Evolutionary conservation across 2,797 vertebrate species (phyloP), one percentile per base, ranked within the genome.

Genomic region (Characodon lateralis): DNA sequence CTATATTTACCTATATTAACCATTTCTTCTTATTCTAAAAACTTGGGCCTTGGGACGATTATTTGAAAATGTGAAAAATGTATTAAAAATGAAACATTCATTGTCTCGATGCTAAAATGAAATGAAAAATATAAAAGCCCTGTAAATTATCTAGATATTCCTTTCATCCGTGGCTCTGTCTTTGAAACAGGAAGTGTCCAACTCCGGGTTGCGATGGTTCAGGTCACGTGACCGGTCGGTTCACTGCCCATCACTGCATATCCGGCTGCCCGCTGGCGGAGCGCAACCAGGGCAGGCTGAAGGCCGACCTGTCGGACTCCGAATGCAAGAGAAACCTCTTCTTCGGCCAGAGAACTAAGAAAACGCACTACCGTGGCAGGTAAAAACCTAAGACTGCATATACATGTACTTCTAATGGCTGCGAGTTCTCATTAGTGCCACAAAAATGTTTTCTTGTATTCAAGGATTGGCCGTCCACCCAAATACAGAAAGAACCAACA

Each of bases 161-260:
- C 58, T 35, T 69, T 48, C 13, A 56, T 43, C 50, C 59, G 48
- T 7, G 6, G 4, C 22, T 35, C 39, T 88, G 7, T 87, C 65
- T 86, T 73, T 77, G 18, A 76, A 92, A 91, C 92, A 99, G 98
- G 95, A 99, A 99, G 93, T 99, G 98, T 93, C 98, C 98, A n/a
- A 99, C 98, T 2, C 98, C 98, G 0, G 98, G 98, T 24, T 99
- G 98, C 43, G 98, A 99, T 0, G 98, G 98, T 53, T 99, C 98
- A 20, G 98, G 98, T 61, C 98, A 99, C 0, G 97, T 99, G 89
- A 99, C 98, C 0, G 98, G 98, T 58, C 97, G 97, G 80, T 99
- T 99, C 92, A 99, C 98, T 0, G 98, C 98, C 31, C 98, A 99
- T 93, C 98, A 99, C 92, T 99, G 98, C 94, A 96, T 99, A 88